phyloP scores from a whole-genome alignment of 2,113 vertebrate genomes.

The Parus major region DNA sequence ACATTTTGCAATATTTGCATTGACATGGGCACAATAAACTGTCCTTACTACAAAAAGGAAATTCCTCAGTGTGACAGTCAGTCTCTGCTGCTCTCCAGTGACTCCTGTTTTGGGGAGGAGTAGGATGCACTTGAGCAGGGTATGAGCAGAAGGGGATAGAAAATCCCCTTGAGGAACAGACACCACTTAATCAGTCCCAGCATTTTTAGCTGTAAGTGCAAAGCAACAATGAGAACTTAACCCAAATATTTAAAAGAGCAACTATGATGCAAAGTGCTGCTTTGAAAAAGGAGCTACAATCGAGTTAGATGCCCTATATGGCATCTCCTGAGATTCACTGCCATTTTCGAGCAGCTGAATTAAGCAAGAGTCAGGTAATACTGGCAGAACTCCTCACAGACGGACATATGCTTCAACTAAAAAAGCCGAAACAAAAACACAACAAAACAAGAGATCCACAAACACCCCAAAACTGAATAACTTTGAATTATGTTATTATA shows the following conservation, averaged over 20 bases:
- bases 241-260: neutral
- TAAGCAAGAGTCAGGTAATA: neutral
- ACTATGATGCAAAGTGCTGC: neutral
- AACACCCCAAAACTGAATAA: neutral
- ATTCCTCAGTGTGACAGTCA: neutral
- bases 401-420: neutral
- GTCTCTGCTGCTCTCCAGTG: neutral
- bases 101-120: neutral
- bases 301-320: neutral
- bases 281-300: neutral
- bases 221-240: neutral
- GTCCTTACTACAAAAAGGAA: neutral
- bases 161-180: neutral
- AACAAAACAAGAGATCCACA: neutral
- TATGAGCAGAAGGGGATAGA: neutral
- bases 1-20: neutral
- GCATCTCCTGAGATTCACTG: neutral
- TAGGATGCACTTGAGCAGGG: neutral
- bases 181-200: neutral
- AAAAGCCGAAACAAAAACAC: neutral
- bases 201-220: neutral
- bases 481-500: neutral
- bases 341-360: neutral
- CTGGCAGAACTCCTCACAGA: neutral
- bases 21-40: neutral